phyloP scores from a whole-genome alignment of 2,888 invertebrate species.

The Pollenia amentaria region DNA sequence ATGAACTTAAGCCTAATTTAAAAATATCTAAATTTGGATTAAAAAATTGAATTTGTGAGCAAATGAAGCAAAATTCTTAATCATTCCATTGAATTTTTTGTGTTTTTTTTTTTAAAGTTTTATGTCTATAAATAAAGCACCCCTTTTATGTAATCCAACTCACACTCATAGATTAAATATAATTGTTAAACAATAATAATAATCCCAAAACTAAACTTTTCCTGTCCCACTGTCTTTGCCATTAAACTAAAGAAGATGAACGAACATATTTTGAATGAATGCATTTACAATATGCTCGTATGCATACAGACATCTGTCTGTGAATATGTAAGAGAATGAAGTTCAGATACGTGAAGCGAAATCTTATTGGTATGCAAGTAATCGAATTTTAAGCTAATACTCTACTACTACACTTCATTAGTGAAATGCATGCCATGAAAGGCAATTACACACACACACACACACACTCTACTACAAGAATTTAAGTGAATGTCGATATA shows the following conservation, averaged over 20 bases:
- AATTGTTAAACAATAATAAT: too few relatives aligned
- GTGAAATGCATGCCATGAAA: slow-evolving; percentile 63
- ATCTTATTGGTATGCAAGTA: slow-evolving; percentile 70
- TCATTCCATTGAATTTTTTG: too few relatives aligned
- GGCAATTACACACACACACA: not conserved
- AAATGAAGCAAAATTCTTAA: too few relatives aligned
- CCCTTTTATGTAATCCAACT: too few relatives aligned
- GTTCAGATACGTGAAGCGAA: slow-evolving; percentile 27
- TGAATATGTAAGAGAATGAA: not conserved
- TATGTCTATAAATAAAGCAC: too few relatives aligned
- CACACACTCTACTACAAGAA: not conserved
- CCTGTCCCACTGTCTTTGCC: not conserved
- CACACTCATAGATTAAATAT: too few relatives aligned
- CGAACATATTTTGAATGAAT: slow-evolving; percentile 5
- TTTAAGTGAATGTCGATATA: not conserved
- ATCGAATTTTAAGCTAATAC: slow-evolving; percentile 72
- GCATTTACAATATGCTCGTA: not conserved
- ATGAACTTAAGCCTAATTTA: too few relatives aligned
- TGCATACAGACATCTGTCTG: not conserved
- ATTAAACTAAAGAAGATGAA: slow-evolving; percentile 27
- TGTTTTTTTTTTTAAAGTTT: too few relatives aligned
- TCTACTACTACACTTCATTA: slow-evolving; percentile 71
- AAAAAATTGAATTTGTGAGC: too few relatives aligned
- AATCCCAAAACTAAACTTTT: not conserved
- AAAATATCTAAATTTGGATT: too few relatives aligned